Percentiles rank a stretch among this genome's conserved stretches.
Evolutionary conservation across 2,888 invertebrate genomes (phyloP).

Genomic region (Horisme vitalbata): DNA sequence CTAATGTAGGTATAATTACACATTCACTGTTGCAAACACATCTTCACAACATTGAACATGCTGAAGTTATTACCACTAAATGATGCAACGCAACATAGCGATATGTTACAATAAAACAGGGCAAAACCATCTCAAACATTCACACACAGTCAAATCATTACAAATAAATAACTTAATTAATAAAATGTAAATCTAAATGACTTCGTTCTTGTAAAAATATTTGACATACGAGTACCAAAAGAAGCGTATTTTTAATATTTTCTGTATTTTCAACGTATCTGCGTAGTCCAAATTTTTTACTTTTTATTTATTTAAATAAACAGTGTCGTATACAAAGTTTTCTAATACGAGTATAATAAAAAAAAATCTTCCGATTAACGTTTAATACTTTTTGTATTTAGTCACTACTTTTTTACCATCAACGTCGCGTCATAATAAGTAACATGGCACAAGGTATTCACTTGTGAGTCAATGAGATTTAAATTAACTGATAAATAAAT

Average conservation of each 20-base stretch:
- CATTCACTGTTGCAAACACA: conserved; percentile 72
- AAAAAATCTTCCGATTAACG: background rate
- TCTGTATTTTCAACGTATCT: conserved; percentile 1
- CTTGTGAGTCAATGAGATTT: conserved; percentile 60
- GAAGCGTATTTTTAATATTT: conserved; percentile 34
- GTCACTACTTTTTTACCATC: conserved; percentile 9
- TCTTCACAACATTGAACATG: conserved; percentile 72
- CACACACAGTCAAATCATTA: conserved; percentile 45
- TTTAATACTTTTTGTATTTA: background rate
- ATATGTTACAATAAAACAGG: conserved; percentile 34
- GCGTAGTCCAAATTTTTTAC: background rate
- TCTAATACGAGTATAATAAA: background rate
- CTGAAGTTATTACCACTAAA: conserved; percentile 30
- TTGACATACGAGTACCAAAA: conserved; percentile 36
- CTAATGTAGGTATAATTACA: conserved; percentile 34
- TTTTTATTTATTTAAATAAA: background rate
- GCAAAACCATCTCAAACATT: conserved; percentile 35
- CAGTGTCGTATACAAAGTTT: conserved; percentile 7
- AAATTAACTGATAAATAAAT: conserved; percentile 22
- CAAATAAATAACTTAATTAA: conserved; percentile 72
- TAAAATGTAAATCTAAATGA: conserved; percentile 65
- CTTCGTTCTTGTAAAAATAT: conserved; percentile 56
- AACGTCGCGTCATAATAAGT: conserved; percentile 27
- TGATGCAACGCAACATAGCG: conserved; percentile 33
- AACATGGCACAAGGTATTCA: conserved; percentile 77